Percentiles rank a stretch among this genome's conserved stretches.
These are phyloP conservation scores for Pseudeuparius sepicola DNA, from an alignment of 2,888 invertebrate species.

Conservation along the genomic window DNA sequence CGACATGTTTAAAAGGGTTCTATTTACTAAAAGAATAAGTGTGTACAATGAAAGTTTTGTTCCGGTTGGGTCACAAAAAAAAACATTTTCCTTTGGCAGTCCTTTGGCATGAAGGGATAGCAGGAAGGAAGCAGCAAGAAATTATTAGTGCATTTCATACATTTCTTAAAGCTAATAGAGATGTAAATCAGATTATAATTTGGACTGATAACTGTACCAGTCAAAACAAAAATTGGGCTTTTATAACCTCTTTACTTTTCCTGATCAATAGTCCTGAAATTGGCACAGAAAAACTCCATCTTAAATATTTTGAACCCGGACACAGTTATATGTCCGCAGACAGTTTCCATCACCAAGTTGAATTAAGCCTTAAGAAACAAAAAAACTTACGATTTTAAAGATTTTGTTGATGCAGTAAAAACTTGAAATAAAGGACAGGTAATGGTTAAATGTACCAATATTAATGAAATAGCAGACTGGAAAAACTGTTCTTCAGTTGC, in stretches of 20 bases:
- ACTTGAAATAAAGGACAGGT: constrained; percentile 5
- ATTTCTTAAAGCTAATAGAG: constrained; percentile 3
- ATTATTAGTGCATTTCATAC: no score
- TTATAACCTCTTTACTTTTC: constrained; percentile 2
- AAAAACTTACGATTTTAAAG: constrained; percentile 16
- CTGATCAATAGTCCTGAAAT: constrained; percentile 4
- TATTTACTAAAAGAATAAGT: constrained; percentile 18
- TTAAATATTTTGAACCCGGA: constrained; percentile 10
- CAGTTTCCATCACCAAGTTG: constrained; percentile 8
- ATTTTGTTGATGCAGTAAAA: constrained; percentile 15
- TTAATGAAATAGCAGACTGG: constrained; percentile 4
- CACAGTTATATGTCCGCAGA: constrained; percentile 9
- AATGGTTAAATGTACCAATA: constrained; percentile 1
- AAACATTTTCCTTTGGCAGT: constrained; percentile 16
- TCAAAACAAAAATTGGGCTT: constrained; percentile 9
- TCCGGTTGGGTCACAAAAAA: constrained; percentile 18
- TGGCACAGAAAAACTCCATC: constrained; percentile 4
- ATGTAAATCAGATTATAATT: constrained; percentile 6
- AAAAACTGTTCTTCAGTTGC: constrained; percentile 1
- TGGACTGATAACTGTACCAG: constrained; percentile 8
- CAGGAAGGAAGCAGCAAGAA: constrained; percentile 22
- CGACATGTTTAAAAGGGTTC: constrained; percentile 20
- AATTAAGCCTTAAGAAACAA: constrained; percentile 13
- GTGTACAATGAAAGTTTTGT: constrained; percentile 22
- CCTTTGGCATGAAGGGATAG: constrained; percentile 27